Evolutionary conservation across 2,113 vertebrate genomes (phyloP).

Genomic region (Echinops telfairi): DNA sequence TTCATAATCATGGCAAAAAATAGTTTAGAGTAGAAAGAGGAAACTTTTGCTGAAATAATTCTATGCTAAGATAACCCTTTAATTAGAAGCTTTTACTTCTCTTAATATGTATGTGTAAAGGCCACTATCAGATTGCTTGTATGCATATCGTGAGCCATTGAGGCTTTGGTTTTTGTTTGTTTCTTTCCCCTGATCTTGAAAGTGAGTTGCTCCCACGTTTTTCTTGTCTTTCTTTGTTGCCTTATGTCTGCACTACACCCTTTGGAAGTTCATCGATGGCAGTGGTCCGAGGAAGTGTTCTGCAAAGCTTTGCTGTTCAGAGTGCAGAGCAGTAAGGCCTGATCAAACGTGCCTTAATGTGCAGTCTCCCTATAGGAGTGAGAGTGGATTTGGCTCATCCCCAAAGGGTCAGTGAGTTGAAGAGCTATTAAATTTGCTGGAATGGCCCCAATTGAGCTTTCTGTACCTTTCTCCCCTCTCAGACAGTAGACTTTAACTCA

Average conservation of each 20-base stretch:
- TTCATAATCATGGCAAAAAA: neutral
- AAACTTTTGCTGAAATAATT: conserved; percentile 53
- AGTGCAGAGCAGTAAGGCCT: conserved; percentile 19
- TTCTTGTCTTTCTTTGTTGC: conserved; percentile 7
- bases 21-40: conserved; percentile 8
- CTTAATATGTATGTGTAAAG: neutral
- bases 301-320: conserved; percentile 7
- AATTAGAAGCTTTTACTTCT: conserved; percentile 1
- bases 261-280: conserved; percentile 53
- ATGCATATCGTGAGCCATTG: no score
- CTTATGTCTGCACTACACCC: neutral
- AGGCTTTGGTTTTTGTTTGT: neutral
- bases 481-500: conserved; percentile 56
- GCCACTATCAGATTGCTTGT: neutral
- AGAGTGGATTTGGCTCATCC: neutral
- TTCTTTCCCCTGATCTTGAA: conserved; percentile 37
- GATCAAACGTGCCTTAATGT: neutral
- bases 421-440: conserved; percentile 32
- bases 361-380: neutral
- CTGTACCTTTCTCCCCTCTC: conserved; percentile 45
- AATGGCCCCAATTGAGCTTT: conserved; percentile 59
- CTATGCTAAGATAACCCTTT: neutral
- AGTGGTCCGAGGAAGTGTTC: conserved; percentile 30
- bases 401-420: conserved; percentile 46
- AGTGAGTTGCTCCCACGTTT: conserved; percentile 25